Evolutionary conservation across 2,797 vertebrate genomes (phyloP), one percentile per base, ranked within the genome.

Genomic region (Sebastes itinus): DNA sequence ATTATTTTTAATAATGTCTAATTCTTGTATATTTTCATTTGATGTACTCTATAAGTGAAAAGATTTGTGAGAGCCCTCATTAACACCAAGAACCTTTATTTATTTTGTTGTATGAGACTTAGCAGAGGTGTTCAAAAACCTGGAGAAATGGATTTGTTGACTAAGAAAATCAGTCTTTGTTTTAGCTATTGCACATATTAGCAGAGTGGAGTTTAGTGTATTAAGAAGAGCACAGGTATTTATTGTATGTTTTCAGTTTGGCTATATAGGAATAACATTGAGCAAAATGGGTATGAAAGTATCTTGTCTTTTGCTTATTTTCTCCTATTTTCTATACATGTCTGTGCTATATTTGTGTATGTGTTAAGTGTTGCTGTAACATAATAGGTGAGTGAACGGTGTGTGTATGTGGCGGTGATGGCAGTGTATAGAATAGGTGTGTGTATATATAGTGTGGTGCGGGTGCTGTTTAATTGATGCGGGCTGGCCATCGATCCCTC

Each of bases 401-500:
- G 14, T 86, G 70, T 81, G 54, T 75, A 27, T 75, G 74, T 74
- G 67, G 42, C 83, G 54, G 55, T 72, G 69, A 82, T 77, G 58
- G 83, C 75, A 84, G 87, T 89, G 81, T 82, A 87, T 88, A 90
- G 80, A 82, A 77, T 78, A 73, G 68, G 64, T 82, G 77, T 87
- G 67, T 84, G 73, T 86, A 56, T 75, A 75, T 86, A 79, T 90
- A 80, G 88, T 89, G 87, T 66, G 86, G 92, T 91, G 92, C 62
- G 87, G 84, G 92, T 89, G 92, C 91, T 96, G 95, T 95, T 96
- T 96, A 96, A 96, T 96, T 96, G 96, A 96, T 96, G 95, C 94
- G 82, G 95, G 95, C 95, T 95, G 94, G 94, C 93, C 95, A 96
- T 96, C 96, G 95, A 96, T 96, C 95, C 95, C 93, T 92, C 94